Conservation (phyloP, 2,888 invertebrate species). For the Agonopterix arenella region DNA sequence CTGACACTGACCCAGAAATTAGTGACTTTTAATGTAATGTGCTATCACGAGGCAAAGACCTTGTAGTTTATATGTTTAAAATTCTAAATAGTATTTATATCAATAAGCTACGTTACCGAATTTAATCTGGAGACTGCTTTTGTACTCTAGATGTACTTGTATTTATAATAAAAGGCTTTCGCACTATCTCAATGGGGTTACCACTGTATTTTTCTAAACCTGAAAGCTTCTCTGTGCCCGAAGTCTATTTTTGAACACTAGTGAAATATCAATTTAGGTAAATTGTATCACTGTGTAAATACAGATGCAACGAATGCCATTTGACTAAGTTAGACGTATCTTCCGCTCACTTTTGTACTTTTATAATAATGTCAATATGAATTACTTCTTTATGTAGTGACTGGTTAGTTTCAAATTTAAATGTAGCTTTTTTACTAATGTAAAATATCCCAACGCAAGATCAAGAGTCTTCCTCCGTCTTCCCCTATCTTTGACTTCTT, state of each 20-base stretch:
- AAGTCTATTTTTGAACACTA: conserved; percentile 27
- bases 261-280: conserved; percentile 20
- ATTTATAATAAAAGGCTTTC: conserved; percentile 63
- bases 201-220: conserved; percentile 72
- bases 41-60: conserved; percentile 18
- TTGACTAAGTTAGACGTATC: conserved; percentile 31
- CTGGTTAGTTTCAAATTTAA: conserved; percentile 16
- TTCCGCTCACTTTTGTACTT: conserved; percentile 70
- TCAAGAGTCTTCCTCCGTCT: conserved; percentile 68
- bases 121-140: conserved; percentile 79
- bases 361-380: conserved; percentile 46
- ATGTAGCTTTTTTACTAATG: conserved; percentile 30
- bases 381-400: conserved; percentile 19
- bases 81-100: conserved; percentile 52
- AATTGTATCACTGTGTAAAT: conserved; percentile 44
- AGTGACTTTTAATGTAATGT: conserved; percentile 76
- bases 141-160: conserved; percentile 67
- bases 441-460: conserved; percentile 27
- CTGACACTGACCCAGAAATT: conserved; percentile 82
- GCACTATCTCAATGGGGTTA: conserved; percentile 60
- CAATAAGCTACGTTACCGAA: conserved; percentile 75
- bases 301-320: conserved; percentile 43
- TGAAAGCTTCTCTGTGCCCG: conserved; percentile 45
- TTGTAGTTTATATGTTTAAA: conserved; percentile 27
- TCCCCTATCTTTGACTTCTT: conserved; percentile 39